A percentile compares a stretch with the other conserved stretches of the same genome.
phyloP scores from a whole-genome alignment of 2,888 invertebrate genomes.

The Sympetrum striolatum region DNA sequence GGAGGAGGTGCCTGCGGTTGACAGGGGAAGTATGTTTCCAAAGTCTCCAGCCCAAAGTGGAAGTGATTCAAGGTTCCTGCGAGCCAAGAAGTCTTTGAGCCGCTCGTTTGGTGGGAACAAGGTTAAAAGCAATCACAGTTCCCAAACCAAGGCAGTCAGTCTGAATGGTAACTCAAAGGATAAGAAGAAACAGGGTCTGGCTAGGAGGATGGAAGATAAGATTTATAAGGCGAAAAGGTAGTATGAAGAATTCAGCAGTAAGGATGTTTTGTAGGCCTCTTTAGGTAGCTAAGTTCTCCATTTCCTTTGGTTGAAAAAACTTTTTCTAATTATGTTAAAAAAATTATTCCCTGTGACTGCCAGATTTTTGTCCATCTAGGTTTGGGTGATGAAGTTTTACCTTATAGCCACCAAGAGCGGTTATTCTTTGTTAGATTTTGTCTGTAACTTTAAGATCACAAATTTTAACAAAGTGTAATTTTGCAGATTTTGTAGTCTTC shows the following conservation, averaged over 20 bases:
- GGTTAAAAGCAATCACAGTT: neutral
- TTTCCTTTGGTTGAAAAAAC: neutral
- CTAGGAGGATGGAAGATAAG: neutral
- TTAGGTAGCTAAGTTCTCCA: neutral
- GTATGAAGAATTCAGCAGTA: neutral
- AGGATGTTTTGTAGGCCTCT: neutral
- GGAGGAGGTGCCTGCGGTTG: neutral
- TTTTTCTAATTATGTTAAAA: neutral
- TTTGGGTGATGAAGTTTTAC: neutral
- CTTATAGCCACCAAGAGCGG: neutral
- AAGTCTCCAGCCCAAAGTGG: neutral
- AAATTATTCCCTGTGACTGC: neutral
- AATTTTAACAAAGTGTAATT: neutral
- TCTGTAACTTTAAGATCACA: neutral
- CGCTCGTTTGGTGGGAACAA: neutral
- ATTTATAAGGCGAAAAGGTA: constrained; percentile 12
- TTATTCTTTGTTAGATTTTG: neutral
- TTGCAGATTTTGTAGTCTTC: neutral
- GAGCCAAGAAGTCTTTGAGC: neutral
- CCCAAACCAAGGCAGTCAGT: neutral
- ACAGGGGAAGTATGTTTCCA: neutral
- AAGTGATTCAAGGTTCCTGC: neutral
- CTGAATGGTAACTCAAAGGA: neutral
- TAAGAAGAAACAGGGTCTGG: constrained; percentile 8
- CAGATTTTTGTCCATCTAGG: neutral